A percentile compares a stretch with the other conserved stretches of the same genome.
These are phyloP conservation scores for Drosophila limbata DNA, from an alignment of 2,888 invertebrate genomes.

Conservation along the genomic window DNA sequence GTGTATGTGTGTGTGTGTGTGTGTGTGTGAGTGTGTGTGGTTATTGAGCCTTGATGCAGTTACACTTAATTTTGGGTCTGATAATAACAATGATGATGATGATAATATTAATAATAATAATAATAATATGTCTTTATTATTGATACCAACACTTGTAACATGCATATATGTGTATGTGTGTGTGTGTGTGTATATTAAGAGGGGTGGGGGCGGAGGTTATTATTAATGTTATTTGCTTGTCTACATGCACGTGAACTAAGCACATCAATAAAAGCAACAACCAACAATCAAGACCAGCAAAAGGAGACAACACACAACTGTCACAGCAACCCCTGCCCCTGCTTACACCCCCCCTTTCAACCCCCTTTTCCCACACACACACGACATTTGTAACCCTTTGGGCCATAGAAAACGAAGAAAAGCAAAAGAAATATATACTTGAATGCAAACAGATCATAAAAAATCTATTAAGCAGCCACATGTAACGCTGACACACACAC, in stretches of 20 bases:
- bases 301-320: conserved; percentile 28
- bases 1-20: conserved; percentile 11
- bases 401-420: conserved; percentile 35
- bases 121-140: conserved; percentile 65
- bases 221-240: conserved; percentile 76
- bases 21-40: conserved; percentile 8
- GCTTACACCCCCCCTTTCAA: too few species aligned
- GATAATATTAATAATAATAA: conserved; percentile 36
- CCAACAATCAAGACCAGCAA: conserved; percentile 5
- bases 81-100: conserved; percentile 24
- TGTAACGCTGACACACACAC: conserved; percentile 53
- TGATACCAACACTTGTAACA: conserved; percentile 68
- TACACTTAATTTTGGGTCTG: conserved; percentile 63
- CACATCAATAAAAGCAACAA: conserved; percentile 54
- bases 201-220: conserved; percentile 10
- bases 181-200: conserved; percentile 5
- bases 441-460: conserved; percentile 79
- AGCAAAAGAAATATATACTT: conserved; percentile 18
- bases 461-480: conserved; percentile 81
- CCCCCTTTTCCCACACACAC: background rate
- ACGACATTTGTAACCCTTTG: conserved; percentile 58
- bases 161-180: background rate
- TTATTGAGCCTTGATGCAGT: conserved; percentile 57
- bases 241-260: conserved; percentile 64
- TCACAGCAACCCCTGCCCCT: conserved; percentile 1